Evolutionary conservation across 2,113 vertebrate genomes (phyloP), one percentile per base, ranked within the genome.

Genomic region (Scomber japonicus): DNA sequence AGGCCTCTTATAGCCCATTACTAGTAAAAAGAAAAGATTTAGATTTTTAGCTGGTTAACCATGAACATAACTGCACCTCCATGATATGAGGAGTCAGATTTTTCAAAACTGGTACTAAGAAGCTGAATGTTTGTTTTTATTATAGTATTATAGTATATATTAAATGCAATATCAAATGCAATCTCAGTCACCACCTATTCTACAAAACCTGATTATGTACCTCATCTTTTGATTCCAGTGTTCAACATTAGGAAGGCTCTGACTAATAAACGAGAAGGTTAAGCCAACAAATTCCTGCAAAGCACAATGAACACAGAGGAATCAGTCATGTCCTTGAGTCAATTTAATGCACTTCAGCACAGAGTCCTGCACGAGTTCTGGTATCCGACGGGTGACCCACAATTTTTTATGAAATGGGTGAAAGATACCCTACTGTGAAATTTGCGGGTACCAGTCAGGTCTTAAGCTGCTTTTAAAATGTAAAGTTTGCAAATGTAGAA

Each of bases 1-100:
- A 70, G 59, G 74, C 48, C 53, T 75, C 48, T 19, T 55, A 59
- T 19, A 59, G 44, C 5, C 10, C n/a, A 61, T 65, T 56, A 9
- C 40, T 30, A 71, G 19, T 11, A 31, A 45, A 66, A 56, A 67
- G 1, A 27, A 27, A 2, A 14, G 14, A 48, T 78, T 72, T 49
- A 54, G 56, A 11, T 46, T n/a, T 49, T 69, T 16, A 46, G 50
- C 15, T 35, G 31, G 31, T 35, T 44, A 65, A 30, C 19, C 19
- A 48, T 13, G 70, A 21, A 60, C 31, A 66, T 45, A 80, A 5
- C 9, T 17, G 24, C 24, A 67, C 14, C 21, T 40, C 13, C n/a
- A 51, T 12, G 11, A 54, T 46, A 59, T 64, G 44, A 21, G 21
- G 21, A 50, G 44, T 75, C 19, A 7, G 16, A 50, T 55, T 35